Base-by-base conservation (phyloP, 2,888 invertebrate genomes). In the Microplitis deprimator region DNA sequence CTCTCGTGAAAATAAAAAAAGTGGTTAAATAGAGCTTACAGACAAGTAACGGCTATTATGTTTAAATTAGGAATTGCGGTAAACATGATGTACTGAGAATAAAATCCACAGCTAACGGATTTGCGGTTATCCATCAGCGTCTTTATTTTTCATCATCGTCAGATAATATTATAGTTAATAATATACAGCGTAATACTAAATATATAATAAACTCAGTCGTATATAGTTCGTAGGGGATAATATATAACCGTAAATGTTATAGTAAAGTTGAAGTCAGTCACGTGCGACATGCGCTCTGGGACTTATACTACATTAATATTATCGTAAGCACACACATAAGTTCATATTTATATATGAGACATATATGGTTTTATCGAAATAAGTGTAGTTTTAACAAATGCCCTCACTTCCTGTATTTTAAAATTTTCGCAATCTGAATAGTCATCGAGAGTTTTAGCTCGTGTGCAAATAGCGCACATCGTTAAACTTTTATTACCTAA, bases 241-340 rank as follows among this genome's bases (percentile, higher is more conserved):
- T 78, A 75, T 77, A 80, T 79, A 77, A 79, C 79, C 77, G 77
- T 79, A 79, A 79, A 81, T 74, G 81, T 76, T 79, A 84, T 81
- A 79, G 77, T 72, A 50, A 50, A 72, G 17, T 79, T 77, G 69
- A 39, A 84, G 83, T 81, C 81, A 83, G 79, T 83, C 84, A 83
- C 83, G 81, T 82, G 82, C 79, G 68, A 71, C 70, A 20, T 40
- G 73, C 20, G 68, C 68, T 62, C 62, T 69, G 72, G 71, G 72
- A 71, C 38, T 29, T 29, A 2, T 68, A 17, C 6, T 60, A 10
- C 41, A 17, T 50, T 60, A 29, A 69, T 65, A 41, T 38, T 16
- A 60, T 8, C 68, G 17, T 73, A 59, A 50, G 17, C 6, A 17
- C 65, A 59, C 59, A 67, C 70, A 64, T 40, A 50, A 50, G 13